Conservation (phyloP, 2,888 invertebrate genomes). For the Cynaeus angustus region DNA sequence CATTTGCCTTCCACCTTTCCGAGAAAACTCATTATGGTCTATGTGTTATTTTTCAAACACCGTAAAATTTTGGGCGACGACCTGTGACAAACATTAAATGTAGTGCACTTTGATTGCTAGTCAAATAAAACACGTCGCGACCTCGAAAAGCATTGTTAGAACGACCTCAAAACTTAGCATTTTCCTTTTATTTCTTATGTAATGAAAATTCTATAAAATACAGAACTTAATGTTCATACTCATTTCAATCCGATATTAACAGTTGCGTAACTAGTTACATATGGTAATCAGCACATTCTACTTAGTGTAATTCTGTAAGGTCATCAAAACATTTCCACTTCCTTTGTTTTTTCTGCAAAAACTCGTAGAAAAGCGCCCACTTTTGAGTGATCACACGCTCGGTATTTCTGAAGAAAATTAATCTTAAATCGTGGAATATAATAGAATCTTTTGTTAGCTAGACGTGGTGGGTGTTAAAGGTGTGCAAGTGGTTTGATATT, state of each 20-base stretch:
- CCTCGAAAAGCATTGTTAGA: slow-evolving; percentile 12
- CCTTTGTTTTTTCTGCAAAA: neutral
- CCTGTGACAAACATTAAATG: neutral
- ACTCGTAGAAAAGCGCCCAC: slow-evolving; percentile 32
- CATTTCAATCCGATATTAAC: slow-evolving; percentile 25
- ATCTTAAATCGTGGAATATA: slow-evolving; percentile 37
- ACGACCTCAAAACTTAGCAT: slow-evolving; percentile 14
- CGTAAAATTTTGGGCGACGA: neutral
- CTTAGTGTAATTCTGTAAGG: slow-evolving; percentile 8
- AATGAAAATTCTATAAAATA: slow-evolving; percentile 26
- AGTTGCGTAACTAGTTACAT: slow-evolving; percentile 29
- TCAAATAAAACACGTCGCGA: slow-evolving; percentile 3
- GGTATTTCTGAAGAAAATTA: slow-evolving; percentile 32
- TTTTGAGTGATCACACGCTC: neutral
- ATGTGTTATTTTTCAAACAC: neutral
- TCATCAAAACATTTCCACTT: slow-evolving; percentile 20
- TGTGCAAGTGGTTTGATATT: slow-evolving; percentile 44
- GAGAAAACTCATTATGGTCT: too few relatives aligned
- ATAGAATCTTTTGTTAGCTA: slow-evolving; percentile 32
- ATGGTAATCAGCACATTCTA: slow-evolving; percentile 32
- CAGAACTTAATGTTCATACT: slow-evolving; percentile 23
- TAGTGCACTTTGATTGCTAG: neutral
- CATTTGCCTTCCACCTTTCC: too few relatives aligned
- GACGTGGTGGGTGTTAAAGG: slow-evolving; percentile 42
- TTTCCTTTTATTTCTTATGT: slow-evolving; percentile 32